A percentile compares a stretch with the other conserved stretches of the same genome.
These are phyloP conservation scores for Drosophila parthenogenetica DNA, from an alignment of 2,888 invertebrate genomes.

Conservation along the genomic window DNA sequence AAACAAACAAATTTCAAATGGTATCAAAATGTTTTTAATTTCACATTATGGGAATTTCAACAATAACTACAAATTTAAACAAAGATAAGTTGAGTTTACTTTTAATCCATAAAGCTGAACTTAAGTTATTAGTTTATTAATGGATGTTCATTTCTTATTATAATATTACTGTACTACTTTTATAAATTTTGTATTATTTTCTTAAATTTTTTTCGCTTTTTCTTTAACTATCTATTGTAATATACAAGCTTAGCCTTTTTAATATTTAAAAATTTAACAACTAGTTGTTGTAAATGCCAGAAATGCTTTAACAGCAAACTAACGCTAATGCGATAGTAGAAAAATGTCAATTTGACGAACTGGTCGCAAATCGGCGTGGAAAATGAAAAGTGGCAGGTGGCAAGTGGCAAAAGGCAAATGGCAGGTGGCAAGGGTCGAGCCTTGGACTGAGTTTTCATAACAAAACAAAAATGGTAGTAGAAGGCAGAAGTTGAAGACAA, in stretches of 20 bases:
- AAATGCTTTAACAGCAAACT: conserved; percentile 26
- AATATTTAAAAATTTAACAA: conserved; percentile 16
- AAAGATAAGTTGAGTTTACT: too few species aligned
- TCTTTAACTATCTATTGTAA: conserved; percentile 58
- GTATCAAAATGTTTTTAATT: too few species aligned
- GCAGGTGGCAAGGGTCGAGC: conserved; percentile 27
- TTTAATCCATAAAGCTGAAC: too few species aligned
- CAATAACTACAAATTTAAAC: too few species aligned
- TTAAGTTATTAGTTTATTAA: too few species aligned
- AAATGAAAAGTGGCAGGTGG: conserved; percentile 10
- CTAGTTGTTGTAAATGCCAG: conserved; percentile 46
- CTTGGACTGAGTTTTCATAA: conserved; percentile 10
- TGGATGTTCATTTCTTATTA: too few species aligned
- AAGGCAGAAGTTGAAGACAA: neutral
- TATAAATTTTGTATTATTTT: too few species aligned
- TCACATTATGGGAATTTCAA: too few species aligned
- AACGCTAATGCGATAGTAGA: conserved; percentile 43
- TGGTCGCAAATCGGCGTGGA: neutral
- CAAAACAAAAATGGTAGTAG: neutral
- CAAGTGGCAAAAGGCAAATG: conserved; percentile 6
- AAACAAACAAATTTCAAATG: too few species aligned
- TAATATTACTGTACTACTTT: too few species aligned
- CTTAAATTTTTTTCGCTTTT: too few species aligned
- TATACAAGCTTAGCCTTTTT: conserved; percentile 6
- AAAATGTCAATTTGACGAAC: conserved; percentile 33